Evolutionary conservation across 2,113 vertebrate genomes (phyloP).

Genomic region (Petrocephalus microphthalmus): DNA sequence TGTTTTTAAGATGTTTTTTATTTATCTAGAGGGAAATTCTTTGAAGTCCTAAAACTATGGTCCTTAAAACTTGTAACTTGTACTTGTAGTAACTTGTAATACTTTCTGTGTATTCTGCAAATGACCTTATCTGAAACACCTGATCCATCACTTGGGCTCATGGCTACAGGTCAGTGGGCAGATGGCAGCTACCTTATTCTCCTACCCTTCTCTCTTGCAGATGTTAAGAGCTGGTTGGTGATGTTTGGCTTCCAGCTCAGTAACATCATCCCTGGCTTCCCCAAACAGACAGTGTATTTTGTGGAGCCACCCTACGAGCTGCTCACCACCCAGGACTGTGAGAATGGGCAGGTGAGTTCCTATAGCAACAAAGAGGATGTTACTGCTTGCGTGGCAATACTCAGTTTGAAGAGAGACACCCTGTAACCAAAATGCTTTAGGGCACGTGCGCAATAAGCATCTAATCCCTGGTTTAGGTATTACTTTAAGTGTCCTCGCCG

Average conservation of each 20-base stretch:
- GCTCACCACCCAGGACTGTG: constrained; percentile 86
- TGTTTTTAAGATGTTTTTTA: not conserved
- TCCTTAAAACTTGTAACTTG: not conserved
- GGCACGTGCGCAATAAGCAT: not conserved
- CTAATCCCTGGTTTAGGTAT: not conserved
- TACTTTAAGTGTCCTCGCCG: not conserved
- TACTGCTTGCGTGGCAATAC: not conserved
- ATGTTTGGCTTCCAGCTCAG: constrained; percentile 99
- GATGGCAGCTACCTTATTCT: not conserved
- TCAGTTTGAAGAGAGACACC: not conserved
- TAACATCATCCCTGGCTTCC: constrained; percentile 97
- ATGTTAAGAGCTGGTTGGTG: constrained; percentile 98
- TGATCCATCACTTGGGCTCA: not conserved
- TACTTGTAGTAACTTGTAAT: no score
- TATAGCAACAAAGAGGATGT: not conserved
- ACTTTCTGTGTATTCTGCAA: not conserved
- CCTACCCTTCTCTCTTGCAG: constrained; percentile 48
- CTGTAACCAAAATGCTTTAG: not conserved
- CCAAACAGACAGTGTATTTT: constrained; percentile 90
- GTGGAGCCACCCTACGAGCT: constrained; percentile 91
- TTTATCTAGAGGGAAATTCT: constrained; percentile 16
- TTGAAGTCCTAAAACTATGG: not conserved
- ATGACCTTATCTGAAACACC: not conserved
- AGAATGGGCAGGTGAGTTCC: constrained; percentile 81
- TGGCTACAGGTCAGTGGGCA: not conserved